Percentiles rank a stretch among this genome's conserved stretches.
Evolutionary conservation across 2,113 vertebrate species (phyloP).

Genomic region (Formicarius rufipectus): DNA sequence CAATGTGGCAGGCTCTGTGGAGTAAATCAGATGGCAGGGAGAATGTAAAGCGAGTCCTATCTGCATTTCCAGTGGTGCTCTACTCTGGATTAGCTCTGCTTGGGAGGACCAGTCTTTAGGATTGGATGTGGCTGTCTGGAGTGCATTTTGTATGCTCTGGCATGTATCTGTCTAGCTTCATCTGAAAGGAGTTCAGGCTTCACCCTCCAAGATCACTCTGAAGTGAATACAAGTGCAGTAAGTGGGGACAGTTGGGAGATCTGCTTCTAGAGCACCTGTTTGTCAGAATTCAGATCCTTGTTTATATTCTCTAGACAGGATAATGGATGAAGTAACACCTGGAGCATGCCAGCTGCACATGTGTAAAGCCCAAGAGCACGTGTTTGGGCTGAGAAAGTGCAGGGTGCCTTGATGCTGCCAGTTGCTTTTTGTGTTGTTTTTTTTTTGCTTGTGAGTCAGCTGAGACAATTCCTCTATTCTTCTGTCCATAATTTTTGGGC

Average conservation of each 20-base stretch:
- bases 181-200: background rate
- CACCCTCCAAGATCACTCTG: background rate
- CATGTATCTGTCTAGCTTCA: background rate
- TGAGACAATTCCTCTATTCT: background rate
- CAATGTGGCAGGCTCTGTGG: background rate
- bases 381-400: background rate
- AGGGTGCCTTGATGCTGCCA: background rate
- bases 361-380: background rate
- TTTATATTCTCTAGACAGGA: background rate
- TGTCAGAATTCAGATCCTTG: background rate
- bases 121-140: background rate
- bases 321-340: background rate
- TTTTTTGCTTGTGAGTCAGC: background rate
- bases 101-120: background rate
- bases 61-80: background rate
- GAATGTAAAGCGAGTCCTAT: background rate
- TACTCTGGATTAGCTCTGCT: background rate
- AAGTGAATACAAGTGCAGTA: background rate
- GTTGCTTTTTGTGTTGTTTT: background rate
- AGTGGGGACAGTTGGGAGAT: background rate
- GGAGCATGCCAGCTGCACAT: background rate
- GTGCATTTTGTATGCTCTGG: background rate
- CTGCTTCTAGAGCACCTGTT: background rate
- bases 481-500: background rate
- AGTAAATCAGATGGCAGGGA: background rate